These are phyloP conservation scores for Portevinia maculata DNA, from an alignment of 2,888 invertebrate genomes.

Conservation along the genomic window DNA sequence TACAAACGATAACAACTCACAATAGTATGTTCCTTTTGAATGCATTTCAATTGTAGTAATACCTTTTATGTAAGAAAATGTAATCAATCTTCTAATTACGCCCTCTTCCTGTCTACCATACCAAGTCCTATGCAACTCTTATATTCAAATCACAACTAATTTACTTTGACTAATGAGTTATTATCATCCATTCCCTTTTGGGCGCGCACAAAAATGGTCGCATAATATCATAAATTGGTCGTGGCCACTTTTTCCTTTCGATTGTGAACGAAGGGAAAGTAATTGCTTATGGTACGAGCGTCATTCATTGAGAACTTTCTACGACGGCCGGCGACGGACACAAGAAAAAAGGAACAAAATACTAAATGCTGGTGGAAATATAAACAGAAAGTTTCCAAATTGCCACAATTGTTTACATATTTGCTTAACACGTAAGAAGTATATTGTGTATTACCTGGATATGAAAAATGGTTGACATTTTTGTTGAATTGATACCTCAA, in stretches of 20 bases:
- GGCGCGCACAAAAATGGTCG: neutral
- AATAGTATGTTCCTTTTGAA: too few relatives aligned
- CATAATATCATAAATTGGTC: conserved; percentile 6
- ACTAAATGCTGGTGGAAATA: neutral
- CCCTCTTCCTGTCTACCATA: conserved; percentile 4
- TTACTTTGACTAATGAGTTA: conserved; percentile 15
- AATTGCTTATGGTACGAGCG: neutral
- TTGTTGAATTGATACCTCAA: conserved; percentile 8
- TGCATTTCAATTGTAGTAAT: neutral
- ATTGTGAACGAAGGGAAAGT: conserved; percentile 5
- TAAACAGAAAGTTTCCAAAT: conserved; percentile 21
- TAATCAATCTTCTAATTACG: neutral
- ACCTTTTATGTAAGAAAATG: neutral
- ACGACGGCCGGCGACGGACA: too few relatives aligned
- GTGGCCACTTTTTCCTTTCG: neutral
- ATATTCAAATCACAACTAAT: conserved; percentile 27
- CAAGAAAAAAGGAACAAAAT: neutral
- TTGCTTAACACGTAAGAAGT: neutral
- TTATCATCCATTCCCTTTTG: neutral
- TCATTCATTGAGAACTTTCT: neutral
- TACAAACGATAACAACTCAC: too few relatives aligned
- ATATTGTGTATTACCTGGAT: neutral
- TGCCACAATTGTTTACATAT: conserved; percentile 28
- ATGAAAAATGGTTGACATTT: conserved; percentile 27
- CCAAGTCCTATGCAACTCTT: neutral